A percentile compares a stretch with the other conserved stretches of the same genome.
Conservation (phyloP, 1,140 invertebrate genomes). For the Batillaria attramentaria region DNA sequence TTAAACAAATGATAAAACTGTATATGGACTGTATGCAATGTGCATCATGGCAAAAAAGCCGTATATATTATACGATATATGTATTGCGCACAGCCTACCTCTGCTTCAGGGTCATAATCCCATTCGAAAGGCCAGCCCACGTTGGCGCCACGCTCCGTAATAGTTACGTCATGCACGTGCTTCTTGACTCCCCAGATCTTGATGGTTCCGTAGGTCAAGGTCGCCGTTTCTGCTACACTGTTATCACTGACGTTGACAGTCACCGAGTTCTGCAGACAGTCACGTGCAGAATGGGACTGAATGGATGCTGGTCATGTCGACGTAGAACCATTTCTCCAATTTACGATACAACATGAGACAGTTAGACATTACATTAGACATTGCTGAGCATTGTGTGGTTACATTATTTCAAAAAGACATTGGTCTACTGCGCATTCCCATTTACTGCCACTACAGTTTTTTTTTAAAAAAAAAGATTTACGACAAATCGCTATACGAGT, state of each 20-base stretch:
- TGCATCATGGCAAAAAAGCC: no score
- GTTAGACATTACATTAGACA: no score
- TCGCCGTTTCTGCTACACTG: neutral
- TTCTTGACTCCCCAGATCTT: neutral
- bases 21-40: no score
- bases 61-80: neutral
- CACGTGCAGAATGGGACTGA: no score
- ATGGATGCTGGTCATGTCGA: no score
- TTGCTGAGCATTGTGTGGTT: neutral
- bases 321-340: no score
- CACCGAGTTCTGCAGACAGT: neutral
- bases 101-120: neutral
- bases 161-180: constrained; percentile 16
- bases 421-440: neutral
- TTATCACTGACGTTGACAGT: neutral
- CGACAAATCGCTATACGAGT: neutral
- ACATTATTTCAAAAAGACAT: neutral
- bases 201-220: constrained; percentile 5
- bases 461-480: neutral
- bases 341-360: neutral
- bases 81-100: neutral
- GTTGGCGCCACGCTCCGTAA: neutral
- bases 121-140: neutral
- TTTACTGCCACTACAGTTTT: neutral
- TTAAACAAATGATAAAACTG: no score